Percentiles rank a stretch among this genome's conserved stretches.
These are phyloP conservation scores for Vanessa tameamea DNA, from an alignment of 1,140 invertebrate genomes.

Conservation along the genomic window DNA sequence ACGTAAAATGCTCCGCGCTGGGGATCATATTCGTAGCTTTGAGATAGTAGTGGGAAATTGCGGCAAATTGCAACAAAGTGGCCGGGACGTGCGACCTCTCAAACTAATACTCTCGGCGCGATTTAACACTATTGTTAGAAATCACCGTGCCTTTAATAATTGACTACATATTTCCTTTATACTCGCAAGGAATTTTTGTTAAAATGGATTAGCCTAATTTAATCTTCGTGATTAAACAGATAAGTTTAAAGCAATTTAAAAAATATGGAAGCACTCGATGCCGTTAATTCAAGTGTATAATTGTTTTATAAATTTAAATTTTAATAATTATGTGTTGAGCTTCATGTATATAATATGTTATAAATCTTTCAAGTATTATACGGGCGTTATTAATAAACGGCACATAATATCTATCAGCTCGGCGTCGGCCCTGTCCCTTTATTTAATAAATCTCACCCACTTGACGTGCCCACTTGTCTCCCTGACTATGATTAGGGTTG, in stretches of 20 bases:
- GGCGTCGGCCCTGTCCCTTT: conserved; percentile 24
- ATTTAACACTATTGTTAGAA: conserved; percentile 50
- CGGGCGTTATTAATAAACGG: conserved; percentile 49
- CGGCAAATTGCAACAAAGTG: conserved; percentile 60
- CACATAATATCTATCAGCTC: conserved; percentile 46
- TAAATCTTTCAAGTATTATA: background rate
- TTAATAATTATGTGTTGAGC: too few species aligned
- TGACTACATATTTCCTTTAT: conserved; percentile 37
- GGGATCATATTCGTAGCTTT: conserved; percentile 37
- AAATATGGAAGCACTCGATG: too few species aligned
- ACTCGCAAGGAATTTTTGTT: background rate
- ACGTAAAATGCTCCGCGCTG: conserved; percentile 29
- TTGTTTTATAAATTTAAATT: too few species aligned
- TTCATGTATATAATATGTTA: background rate
- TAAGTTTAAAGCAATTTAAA: too few species aligned
- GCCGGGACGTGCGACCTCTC: conserved; percentile 44
- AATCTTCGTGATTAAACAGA: too few species aligned
- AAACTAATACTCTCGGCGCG: conserved; percentile 49
- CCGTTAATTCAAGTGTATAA: too few species aligned
- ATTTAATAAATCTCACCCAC: conserved; percentile 32
- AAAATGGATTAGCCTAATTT: too few species aligned
- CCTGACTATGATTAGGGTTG: conserved; percentile 36
- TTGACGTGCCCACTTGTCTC: conserved; percentile 30
- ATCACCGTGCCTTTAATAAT: conserved; percentile 31
- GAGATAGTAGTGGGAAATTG: conserved; percentile 52